phyloP scores from a whole-genome alignment of 2,113 vertebrate species.

The Procavia capensis region DNA sequence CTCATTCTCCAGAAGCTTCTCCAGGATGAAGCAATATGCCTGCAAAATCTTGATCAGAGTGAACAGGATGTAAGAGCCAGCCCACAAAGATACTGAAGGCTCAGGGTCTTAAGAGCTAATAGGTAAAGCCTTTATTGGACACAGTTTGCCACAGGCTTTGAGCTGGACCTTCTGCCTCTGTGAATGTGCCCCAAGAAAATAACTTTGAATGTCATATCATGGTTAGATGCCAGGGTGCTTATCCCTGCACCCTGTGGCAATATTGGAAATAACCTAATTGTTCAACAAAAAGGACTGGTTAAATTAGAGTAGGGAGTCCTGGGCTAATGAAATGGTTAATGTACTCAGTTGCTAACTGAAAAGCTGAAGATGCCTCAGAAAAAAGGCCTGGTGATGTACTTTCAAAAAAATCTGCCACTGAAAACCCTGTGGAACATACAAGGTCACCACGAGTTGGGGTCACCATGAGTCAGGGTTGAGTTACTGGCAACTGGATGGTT shows the following conservation, averaged over 20 bases:
- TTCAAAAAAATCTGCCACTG: background rate
- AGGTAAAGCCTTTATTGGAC: background rate
- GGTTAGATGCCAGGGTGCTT: background rate
- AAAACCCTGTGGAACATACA: background rate
- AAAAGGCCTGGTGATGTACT: background rate
- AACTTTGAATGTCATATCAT: background rate
- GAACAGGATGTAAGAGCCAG: background rate
- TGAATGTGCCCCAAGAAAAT: background rate
- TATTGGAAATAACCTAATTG: background rate
- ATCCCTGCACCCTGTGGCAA: background rate
- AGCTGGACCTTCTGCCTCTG: background rate
- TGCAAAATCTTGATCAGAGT: conserved; percentile 91
- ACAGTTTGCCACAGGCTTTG: background rate
- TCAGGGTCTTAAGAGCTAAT: background rate
- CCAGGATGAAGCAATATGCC: conserved; percentile 97
- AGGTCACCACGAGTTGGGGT: background rate
- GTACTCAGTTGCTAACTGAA: background rate
- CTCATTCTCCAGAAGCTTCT: conserved; percentile 96
- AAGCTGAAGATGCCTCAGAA: background rate
- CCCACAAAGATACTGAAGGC: background rate
- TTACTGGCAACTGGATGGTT: background rate
- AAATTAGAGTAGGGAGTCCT: background rate
- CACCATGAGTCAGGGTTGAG: background rate
- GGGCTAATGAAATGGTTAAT: background rate
- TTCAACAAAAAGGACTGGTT: background rate